Percentiles rank a stretch among this genome's conserved stretches.
Conservation (phyloP, 2,113 vertebrate genomes). For the Platycercus adscitus region DNA sequence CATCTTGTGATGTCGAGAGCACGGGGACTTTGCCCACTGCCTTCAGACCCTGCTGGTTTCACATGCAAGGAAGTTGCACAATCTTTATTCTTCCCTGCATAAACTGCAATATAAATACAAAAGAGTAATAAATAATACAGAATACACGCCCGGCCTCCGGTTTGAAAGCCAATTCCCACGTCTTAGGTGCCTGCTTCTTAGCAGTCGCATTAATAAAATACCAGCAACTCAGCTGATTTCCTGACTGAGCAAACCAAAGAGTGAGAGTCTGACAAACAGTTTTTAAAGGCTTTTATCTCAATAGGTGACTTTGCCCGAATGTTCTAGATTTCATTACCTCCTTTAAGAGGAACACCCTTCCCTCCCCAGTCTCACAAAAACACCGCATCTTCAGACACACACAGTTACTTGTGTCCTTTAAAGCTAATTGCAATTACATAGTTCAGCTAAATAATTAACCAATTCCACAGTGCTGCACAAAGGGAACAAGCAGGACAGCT, state of each 20-base stretch:
- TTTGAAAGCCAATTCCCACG: not conserved
- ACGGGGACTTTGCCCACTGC: not conserved
- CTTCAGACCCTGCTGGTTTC: not conserved
- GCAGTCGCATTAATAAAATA: not conserved
- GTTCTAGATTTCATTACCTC: not conserved
- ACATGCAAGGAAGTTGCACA: not conserved
- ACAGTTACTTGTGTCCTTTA: not conserved
- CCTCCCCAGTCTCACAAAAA: not conserved
- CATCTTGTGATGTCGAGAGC: not conserved
- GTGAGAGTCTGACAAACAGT: not conserved
- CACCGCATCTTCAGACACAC: not conserved
- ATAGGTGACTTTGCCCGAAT: not conserved
- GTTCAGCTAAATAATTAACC: slow-evolving; percentile 48
- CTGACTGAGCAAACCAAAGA: not conserved
- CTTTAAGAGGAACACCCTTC: not conserved
- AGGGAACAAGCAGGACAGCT: not conserved
- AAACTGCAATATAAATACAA: not conserved
- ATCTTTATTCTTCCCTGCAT: not conserved
- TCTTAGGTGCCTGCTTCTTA: not conserved
- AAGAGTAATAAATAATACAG: not conserved
- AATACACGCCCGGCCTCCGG: not conserved
- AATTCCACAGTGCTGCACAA: not conserved
- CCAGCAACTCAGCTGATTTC: not conserved
- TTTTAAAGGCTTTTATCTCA: slow-evolving; percentile 17
- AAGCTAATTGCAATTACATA: slow-evolving; percentile 21